Conservation (phyloP, 2,888 invertebrate genomes). For the Drosophila mettleri region DNA sequence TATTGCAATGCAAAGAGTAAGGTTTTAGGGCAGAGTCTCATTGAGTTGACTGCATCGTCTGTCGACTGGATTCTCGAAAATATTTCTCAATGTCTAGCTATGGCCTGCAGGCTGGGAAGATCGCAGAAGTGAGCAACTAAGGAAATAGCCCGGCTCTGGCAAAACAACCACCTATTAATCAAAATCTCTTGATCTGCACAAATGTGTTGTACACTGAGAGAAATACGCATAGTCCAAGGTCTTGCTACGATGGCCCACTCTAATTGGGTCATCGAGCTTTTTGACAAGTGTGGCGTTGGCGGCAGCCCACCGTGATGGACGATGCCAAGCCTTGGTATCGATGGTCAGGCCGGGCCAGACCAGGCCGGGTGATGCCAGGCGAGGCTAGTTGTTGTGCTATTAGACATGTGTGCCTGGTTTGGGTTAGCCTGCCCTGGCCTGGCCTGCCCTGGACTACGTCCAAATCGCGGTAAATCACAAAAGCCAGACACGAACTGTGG, state of each 20-base stretch:
- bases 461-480: slow-evolving; percentile 78
- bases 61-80: slow-evolving; percentile 79
- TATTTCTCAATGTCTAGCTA: slow-evolving; percentile 78
- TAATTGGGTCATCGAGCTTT: slow-evolving; percentile 63
- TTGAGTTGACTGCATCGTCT: slow-evolving; percentile 69
- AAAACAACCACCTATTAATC: slow-evolving; percentile 75
- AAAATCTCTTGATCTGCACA: slow-evolving; percentile 78
- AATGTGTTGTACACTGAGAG: slow-evolving; percentile 68
- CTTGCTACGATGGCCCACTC: neutral
- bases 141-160: slow-evolving; percentile 47
- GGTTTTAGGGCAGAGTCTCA: slow-evolving; percentile 47
- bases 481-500: slow-evolving; percentile 65
- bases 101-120: slow-evolving; percentile 56
- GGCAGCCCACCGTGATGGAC: slow-evolving; percentile 76
- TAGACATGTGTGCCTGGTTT: slow-evolving; percentile 36
- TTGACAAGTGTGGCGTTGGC: slow-evolving; percentile 72
- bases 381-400: slow-evolving; percentile 34
- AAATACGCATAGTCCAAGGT: slow-evolving; percentile 34
- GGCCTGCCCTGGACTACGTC: slow-evolving; percentile 21
- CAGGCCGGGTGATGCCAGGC: neutral
- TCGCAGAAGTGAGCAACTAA: slow-evolving; percentile 16
- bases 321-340: slow-evolving; percentile 45
- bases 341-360: slow-evolving; percentile 21
- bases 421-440: slow-evolving; percentile 22
- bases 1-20: slow-evolving; percentile 6